Evolutionary conservation across 2,797 vertebrate species (phyloP).

Genomic region (Lates japonicus): DNA sequence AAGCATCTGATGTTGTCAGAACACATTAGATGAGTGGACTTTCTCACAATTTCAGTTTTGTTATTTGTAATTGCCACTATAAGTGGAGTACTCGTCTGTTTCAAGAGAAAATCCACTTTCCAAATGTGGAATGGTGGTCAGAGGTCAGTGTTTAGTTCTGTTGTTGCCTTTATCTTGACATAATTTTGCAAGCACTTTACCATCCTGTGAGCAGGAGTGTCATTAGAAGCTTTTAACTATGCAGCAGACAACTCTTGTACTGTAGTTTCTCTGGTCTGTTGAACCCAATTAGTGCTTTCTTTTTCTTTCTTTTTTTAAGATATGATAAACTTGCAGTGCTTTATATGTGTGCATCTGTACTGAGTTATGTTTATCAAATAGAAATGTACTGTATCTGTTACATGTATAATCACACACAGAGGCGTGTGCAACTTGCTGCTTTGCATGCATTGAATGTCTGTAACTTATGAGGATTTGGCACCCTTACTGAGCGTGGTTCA

Average conservation of each 20-base stretch:
- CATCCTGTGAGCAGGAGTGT: slow-evolving; percentile 63
- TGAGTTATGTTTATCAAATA: slow-evolving; percentile 43
- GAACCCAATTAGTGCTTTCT: slow-evolving; percentile 27
- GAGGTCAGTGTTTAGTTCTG: slow-evolving; percentile 46
- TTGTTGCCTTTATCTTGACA: slow-evolving; percentile 69
- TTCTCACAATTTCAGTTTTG: slow-evolving; percentile 10
- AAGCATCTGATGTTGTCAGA: background rate
- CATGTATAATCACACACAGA: slow-evolving; percentile 29
- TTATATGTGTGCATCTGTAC: slow-evolving; percentile 40
- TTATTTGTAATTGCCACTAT: background rate
- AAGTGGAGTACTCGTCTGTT: background rate
- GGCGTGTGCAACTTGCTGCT: slow-evolving; percentile 39
- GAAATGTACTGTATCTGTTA: slow-evolving; percentile 63
- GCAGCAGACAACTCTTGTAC: slow-evolving; percentile 71
- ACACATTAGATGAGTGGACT: background rate
- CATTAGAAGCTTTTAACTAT: slow-evolving; percentile 74
- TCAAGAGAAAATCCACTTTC: slow-evolving; percentile 12
- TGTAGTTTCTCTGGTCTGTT: slow-evolving; percentile 55
- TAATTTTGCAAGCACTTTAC: slow-evolving; percentile 75
- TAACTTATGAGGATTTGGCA: background rate
- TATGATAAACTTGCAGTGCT: slow-evolving; percentile 48
- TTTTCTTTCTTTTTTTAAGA: slow-evolving; percentile 22
- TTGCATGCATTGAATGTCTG: slow-evolving; percentile 58
- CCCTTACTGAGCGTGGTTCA: background rate
- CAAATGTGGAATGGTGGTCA: slow-evolving; percentile 3